Base-by-base conservation (phyloP, 1,140 invertebrate species). In the Olivierus martensii region DNA sequence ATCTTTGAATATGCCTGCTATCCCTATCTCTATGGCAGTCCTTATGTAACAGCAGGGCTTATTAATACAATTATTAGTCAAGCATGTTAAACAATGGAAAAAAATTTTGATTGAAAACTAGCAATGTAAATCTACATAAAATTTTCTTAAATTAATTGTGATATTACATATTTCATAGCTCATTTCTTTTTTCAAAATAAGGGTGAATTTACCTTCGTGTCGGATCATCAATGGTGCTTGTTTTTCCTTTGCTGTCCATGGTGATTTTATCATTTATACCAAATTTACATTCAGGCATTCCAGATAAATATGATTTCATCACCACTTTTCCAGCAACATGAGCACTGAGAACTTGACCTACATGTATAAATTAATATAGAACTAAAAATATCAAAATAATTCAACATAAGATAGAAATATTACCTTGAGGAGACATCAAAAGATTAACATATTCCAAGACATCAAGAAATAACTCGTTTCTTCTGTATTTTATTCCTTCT, bases 251-350 rank as follows among this genome's bases (percentile, higher is more conserved):
- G 0, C 85, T 87, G 63, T 99, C 96, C 87, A 99, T 95, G 0
- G 97, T 87, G 51, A 99, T 88, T 72, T 99, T 99, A 66, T 99
- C 96, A 66, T 99, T 99, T 63, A 99, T 99, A 14, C 96, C 96
- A 73, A 99, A 99, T 74, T 99, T 99, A 73, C 96, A 99, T 69
- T 99, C 96, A 0, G 96, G 96, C 96, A 99, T 99, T 22, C 96
- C 96, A 38, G 92, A 97, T 22, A 99, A 72, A 68, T 98, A 99
- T 0, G 92, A 96, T 71, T 99, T 99, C 95, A 99, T 99, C 0
- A 99, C 88, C 38, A 99, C 93, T 69, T 96, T 96, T 36, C 96
- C 96, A 55, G 96, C 95, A 19, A 99, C 96, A 68, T 99, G 95
- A 47, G 96, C 94, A 36, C 92, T 97, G 28, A 99, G 72, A 15